Conservation (phyloP, 1,140 invertebrate species). For the Fopius arisanus region DNA sequence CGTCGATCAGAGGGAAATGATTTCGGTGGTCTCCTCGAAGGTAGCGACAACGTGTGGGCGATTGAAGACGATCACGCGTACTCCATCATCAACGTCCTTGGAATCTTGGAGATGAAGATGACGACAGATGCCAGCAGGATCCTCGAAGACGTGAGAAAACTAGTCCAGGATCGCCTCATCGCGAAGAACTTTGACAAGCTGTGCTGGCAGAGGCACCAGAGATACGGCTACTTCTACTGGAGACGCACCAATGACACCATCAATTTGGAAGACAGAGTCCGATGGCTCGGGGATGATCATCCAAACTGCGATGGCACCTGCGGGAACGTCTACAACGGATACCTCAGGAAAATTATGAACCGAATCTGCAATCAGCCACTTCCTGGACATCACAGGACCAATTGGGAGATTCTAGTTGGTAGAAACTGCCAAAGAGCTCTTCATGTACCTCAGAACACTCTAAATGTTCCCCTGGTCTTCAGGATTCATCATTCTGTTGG, state of each 20-base stretch:
- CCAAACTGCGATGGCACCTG: constrained; percentile 41
- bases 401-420: constrained; percentile 66
- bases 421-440: constrained; percentile 47
- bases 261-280: constrained; percentile 54
- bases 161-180: constrained; percentile 41
- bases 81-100: constrained; percentile 62
- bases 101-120: constrained; percentile 55
- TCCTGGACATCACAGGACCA: constrained; percentile 57
- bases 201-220: constrained; percentile 57
- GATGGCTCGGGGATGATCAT: constrained; percentile 52
- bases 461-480: constrained; percentile 60
- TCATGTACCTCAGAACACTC: constrained; percentile 25
- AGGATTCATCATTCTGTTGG: constrained; percentile 66
- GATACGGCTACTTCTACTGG: constrained; percentile 67
- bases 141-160: constrained; percentile 35
- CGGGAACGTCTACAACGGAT: constrained; percentile 38
- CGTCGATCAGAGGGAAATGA: constrained; percentile 38
- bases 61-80: constrained; percentile 59
- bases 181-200: constrained; percentile 51
- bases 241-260: constrained; percentile 47
- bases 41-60: constrained; percentile 66
- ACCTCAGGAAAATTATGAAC: constrained; percentile 54
- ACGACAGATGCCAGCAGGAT: constrained; percentile 32
- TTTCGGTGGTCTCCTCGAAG: constrained; percentile 61
- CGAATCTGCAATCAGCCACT: constrained; percentile 56